Conservation (phyloP, 92 coral and sea anemone species). For the Chrysogorgia sp. region DNA sequence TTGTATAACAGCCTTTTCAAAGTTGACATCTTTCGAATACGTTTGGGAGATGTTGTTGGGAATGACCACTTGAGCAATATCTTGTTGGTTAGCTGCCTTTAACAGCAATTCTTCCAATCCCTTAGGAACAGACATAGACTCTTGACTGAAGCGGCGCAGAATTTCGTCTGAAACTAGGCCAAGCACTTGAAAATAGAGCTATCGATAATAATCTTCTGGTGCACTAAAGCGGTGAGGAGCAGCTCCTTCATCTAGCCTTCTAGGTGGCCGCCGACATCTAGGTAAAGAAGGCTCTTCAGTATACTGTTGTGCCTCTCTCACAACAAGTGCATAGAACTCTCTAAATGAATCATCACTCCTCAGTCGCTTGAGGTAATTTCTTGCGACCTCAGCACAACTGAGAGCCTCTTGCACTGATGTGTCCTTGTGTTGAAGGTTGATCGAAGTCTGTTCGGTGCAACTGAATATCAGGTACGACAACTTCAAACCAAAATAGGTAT, state of each 20-base stretch:
- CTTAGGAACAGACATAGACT: conserved; percentile 24
- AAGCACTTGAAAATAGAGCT: conserved; percentile 45
- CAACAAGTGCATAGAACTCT: neutral
- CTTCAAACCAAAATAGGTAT: conserved; percentile 37
- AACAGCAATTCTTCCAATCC: conserved; percentile 36
- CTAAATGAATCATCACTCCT: conserved; percentile 8
- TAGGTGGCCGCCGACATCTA: conserved; percentile 40
- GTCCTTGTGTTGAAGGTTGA: conserved; percentile 24
- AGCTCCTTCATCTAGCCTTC: conserved; percentile 42
- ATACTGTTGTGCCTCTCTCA: neutral
- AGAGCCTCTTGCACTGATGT: conserved; percentile 43
- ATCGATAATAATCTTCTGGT: conserved; percentile 43
- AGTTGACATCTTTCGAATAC: conserved; percentile 39
- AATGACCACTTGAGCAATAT: conserved; percentile 28
- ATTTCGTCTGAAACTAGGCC: conserved; percentile 45
- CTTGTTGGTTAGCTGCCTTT: conserved; percentile 42
- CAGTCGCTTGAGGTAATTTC: neutral
- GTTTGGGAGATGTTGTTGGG: conserved; percentile 22
- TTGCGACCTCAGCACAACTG: conserved; percentile 15
- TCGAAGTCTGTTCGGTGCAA: conserved; percentile 25
- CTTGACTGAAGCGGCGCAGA: conserved; percentile 52
- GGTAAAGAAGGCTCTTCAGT: conserved; percentile 37
- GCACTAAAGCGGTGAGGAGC: conserved; percentile 29
- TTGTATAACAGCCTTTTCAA: conserved; percentile 33
- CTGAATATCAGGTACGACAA: conserved; percentile 40